These are phyloP conservation scores for Cossypha niveicapilla DNA, from an alignment of 2,797 vertebrate genomes.

Conservation along the genomic window DNA sequence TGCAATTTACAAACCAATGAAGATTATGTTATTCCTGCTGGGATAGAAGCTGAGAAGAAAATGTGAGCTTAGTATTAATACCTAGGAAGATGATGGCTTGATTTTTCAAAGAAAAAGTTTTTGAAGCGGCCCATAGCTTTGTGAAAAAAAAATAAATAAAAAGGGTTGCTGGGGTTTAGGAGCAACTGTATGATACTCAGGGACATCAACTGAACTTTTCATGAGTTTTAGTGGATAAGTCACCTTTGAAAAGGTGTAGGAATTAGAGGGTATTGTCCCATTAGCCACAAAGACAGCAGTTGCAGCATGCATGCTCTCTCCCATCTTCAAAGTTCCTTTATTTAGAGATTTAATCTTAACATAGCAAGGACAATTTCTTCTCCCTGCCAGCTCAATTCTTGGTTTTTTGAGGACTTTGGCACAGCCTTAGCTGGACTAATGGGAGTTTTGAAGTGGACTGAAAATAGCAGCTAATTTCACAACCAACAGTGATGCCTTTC, in stretches of 20 bases:
- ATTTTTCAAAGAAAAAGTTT: constrained; percentile 5
- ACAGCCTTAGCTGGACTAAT: not conserved
- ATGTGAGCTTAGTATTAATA: constrained; percentile 12
- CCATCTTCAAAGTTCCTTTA: not conserved
- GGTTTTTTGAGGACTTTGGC: not conserved
- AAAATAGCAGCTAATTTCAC: constrained; percentile 11
- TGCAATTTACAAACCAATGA: not conserved
- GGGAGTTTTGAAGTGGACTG: not conserved
- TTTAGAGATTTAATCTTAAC: not conserved
- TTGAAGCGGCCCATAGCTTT: not conserved
- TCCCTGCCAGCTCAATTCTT: not conserved
- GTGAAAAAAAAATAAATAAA: not conserved
- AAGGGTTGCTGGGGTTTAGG: not conserved
- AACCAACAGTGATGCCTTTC: not conserved
- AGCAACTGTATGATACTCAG: not conserved
- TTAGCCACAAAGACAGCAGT: not conserved
- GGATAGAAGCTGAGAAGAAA: constrained; percentile 13
- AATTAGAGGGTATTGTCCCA: not conserved
- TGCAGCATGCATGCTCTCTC: not conserved
- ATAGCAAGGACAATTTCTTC: not conserved
- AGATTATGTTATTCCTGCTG: constrained; percentile 8
- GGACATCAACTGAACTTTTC: not conserved
- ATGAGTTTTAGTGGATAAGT: not conserved
- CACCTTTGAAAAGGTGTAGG: not conserved
- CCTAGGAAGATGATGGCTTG: not conserved